A percentile compares a stretch with the other conserved stretches of the same genome.
Conservation (phyloP, 2,113 vertebrate genomes). For the Ivindomyrus marchei region DNA sequence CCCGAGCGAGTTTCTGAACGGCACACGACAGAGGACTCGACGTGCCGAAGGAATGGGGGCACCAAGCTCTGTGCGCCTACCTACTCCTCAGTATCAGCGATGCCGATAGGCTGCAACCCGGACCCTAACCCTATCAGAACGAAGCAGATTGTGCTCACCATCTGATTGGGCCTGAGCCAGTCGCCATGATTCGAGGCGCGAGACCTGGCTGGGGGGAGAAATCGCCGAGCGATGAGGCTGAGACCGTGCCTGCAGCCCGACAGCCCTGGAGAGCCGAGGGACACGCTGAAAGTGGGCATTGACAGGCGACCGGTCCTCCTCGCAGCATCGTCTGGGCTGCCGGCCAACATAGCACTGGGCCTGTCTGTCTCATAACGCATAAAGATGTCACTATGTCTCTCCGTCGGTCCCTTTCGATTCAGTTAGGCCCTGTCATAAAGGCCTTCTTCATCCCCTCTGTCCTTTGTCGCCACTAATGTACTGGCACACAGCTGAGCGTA, state of each 20-base stretch:
- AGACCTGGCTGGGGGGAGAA: not conserved
- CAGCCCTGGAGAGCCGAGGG: not conserved
- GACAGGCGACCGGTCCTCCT: not conserved
- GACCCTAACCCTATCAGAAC: not conserved
- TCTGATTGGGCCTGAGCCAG: not conserved
- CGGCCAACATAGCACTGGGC: slow-evolving; percentile 1
- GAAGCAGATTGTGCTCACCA: not conserved
- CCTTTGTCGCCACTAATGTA: not conserved
- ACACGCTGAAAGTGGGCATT: not conserved
- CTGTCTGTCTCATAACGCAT: slow-evolving; percentile 13
- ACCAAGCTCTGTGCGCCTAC: not conserved
- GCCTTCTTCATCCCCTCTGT: not conserved
- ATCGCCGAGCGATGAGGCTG: not conserved
- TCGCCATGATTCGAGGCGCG: too few species aligned
- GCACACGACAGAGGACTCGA: not conserved
- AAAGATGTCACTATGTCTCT: slow-evolving; percentile 12
- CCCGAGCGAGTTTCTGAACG: not conserved
- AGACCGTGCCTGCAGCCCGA: not conserved
- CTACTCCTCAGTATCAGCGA: not conserved
- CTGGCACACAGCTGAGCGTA: not conserved
- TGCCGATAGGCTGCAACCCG: not conserved
- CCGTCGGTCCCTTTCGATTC: not conserved
- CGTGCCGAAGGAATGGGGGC: not conserved
- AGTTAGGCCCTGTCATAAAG: not conserved
- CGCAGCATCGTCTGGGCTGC: not conserved